Evolutionary conservation across 35 echinoderm and acorn worm species (phyloP), one percentile per base, ranked within the genome.

Genomic region (Holothuria glaberrima): DNA sequence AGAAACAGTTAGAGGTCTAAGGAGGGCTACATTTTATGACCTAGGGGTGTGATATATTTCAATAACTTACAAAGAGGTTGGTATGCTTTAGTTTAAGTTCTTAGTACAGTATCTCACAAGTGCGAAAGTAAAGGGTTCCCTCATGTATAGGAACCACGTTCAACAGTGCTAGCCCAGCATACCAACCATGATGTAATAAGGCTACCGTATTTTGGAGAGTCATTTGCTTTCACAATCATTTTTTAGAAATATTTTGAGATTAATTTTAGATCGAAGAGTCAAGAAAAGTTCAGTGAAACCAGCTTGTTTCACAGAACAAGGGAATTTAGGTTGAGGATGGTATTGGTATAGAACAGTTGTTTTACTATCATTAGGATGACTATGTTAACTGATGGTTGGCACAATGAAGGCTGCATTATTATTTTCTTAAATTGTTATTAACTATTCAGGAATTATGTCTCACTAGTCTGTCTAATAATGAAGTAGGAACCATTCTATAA

Each of bases 241-340:
- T 69, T 13, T 69, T 0, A 69, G 66, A 69, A 69, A 69, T 69
- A 69, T 69, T 69, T 69, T 69, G 66, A 25, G n/a, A 69, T 69
- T n/a, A 0, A 6, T 69, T 22, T 69, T 33, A 4, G 66, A 26
- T 6, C n/a, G 17, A 17, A 69, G 7, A 22, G 66, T 69, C 25
- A 69, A 69, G 6, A 22, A 69, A 69, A 28, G n/a, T 69, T 69
- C 25, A 69, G 66, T 69, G 66, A 69, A 69, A 12, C 22, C 2
- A 69, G 66, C 22, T 17, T 69, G 66, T 69, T 25, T 69, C 22
- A 69, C 66, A 69, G 66, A 27, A 69, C 66, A 25, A 22, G 66
- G 24, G 22, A 6, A 22, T 20, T 27, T 0, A 22, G 66, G 66
- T 69, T 69, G 66, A 69, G 66, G 66, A 69, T 69, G 16, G 66